Evolutionary conservation across 2,797 vertebrate genomes (phyloP).

Genomic region (Megaceryle alcyon): DNA sequence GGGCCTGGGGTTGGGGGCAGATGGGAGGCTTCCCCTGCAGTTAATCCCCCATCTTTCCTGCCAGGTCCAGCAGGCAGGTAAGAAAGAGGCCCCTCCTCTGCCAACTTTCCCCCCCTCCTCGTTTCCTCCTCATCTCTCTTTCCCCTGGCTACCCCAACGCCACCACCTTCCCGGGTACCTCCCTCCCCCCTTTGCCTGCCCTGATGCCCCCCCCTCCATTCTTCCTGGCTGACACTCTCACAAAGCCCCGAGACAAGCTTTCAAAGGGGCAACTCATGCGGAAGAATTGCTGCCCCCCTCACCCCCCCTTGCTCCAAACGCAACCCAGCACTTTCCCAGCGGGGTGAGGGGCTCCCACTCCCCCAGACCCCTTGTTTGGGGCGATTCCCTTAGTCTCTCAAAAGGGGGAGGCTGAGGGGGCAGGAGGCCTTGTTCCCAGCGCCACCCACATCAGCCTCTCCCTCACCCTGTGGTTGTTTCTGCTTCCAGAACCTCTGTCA

Average conservation of each 20-base stretch:
- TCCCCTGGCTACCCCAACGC: constrained; percentile 50
- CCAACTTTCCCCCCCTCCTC: too few species aligned
- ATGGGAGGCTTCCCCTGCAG: constrained; percentile 58
- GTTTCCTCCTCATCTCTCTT: background rate
- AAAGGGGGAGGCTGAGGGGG: background rate
- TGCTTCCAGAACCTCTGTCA: background rate
- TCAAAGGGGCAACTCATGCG: constrained; percentile 83
- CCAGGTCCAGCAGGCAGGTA: background rate
- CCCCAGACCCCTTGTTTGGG: constrained; percentile 28
- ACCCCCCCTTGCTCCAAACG: background rate
- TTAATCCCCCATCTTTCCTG: constrained; percentile 29
- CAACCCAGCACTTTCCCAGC: constrained; percentile 49
- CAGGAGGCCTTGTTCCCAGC: constrained; percentile 62
- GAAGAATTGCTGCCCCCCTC: constrained; percentile 62
- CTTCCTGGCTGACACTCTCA: constrained; percentile 74
- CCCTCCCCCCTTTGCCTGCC: constrained; percentile 41
- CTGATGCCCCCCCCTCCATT: constrained; percentile 48
- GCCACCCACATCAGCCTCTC: constrained; percentile 77
- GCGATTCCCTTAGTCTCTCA: background rate
- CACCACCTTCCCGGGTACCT: constrained; percentile 24
- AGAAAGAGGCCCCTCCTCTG: background rate
- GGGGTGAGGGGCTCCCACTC: constrained; percentile 47
- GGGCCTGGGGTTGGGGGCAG: constrained; percentile 22
- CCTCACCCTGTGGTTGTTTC: background rate
- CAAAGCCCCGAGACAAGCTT: constrained; percentile 73